Base-by-base conservation (phyloP, 1,140 invertebrate genomes). In the Helicoverpa armigera region DNA sequence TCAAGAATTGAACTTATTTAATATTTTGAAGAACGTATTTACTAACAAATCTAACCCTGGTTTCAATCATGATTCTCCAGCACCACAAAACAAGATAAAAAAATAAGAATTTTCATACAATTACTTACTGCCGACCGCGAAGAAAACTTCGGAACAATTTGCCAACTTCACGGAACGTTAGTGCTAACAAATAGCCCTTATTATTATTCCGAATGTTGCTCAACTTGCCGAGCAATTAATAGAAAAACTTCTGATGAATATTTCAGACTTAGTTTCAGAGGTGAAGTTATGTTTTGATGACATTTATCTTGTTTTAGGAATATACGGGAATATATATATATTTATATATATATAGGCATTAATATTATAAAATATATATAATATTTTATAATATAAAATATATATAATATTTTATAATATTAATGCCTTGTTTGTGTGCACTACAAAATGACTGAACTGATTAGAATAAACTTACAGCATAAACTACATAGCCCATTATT, bases 121-220 rank as follows among this genome's bases (percentile, higher is more conserved):
- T 70, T 51, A 31, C 2, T 2, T 31, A 53, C 50, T 13, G 13
- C 63, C n/a, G 43, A 7, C 67, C 50, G 63, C 35, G 35, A 48
- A 16, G 16, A 48, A 70, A 53, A 70, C 67, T 70, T 70, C 18
- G 14, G n/a, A 70, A 0, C 50, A 53, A 29, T 70, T 54, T 53
- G 18, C 67, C 50, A 70, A 70, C 50, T 70, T 54, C 50, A 70
- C 67, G 50, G 50, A 53, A 70, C 18, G 50, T 70, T 70, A 70
- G 67, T 70, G 23, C 50, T 31, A 70, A 70, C 13, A 70, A 70
- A 54, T 54, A 54, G 50, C 67, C 67, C 12, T 23, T 54, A 23
- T 70, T 70, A 70, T 54, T 29, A 70, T 70, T 70, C 50, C 10
- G 3, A 70, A 70, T 70, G 67, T 54, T 70, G 67, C 48, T 53